Evolutionary conservation across 1,140 invertebrate genomes (phyloP).

Genomic region (Drosophila sucinea): DNA sequence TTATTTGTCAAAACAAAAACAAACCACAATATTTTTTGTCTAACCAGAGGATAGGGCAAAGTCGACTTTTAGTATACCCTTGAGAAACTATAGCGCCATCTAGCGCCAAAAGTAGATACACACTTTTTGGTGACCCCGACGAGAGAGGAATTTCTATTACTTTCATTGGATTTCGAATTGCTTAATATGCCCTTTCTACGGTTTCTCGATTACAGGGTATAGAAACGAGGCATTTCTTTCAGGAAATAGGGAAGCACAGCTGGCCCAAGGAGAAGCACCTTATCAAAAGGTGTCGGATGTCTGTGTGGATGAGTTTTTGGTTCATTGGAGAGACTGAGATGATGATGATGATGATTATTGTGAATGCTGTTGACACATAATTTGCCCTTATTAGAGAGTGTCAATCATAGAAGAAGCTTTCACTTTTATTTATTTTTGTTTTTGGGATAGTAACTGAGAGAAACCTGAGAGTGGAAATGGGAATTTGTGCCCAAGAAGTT

Average conservation of each 20-base stretch:
- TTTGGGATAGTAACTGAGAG: background rate
- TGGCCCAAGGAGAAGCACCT: background rate
- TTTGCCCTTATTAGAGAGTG: constrained; percentile 56
- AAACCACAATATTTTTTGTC: background rate
- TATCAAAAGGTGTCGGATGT: constrained; percentile 10
- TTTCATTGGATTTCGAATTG: background rate
- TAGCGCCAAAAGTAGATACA: no score
- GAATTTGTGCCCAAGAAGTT: constrained; percentile 1
- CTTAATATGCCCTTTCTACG: background rate
- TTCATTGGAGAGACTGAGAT: background rate
- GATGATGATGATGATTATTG: constrained; percentile 16
- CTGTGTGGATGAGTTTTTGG: background rate
- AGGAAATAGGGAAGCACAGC: constrained; percentile 9
- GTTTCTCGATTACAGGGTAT: background rate
- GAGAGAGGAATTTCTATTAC: background rate
- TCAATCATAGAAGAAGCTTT: constrained; percentile 42
- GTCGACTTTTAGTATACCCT: background rate
- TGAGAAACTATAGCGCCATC: background rate
- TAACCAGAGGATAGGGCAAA: background rate
- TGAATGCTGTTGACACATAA: constrained; percentile 51
- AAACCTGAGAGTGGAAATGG: background rate
- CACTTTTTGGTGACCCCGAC: no score
- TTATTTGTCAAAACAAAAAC: constrained; percentile 56
- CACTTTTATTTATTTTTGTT: constrained; percentile 10
- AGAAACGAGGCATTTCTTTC: background rate